Evolutionary conservation across 2,113 vertebrate species (phyloP), one percentile per base, ranked within the genome.

Genomic region (Phainopepla nitens): DNA sequence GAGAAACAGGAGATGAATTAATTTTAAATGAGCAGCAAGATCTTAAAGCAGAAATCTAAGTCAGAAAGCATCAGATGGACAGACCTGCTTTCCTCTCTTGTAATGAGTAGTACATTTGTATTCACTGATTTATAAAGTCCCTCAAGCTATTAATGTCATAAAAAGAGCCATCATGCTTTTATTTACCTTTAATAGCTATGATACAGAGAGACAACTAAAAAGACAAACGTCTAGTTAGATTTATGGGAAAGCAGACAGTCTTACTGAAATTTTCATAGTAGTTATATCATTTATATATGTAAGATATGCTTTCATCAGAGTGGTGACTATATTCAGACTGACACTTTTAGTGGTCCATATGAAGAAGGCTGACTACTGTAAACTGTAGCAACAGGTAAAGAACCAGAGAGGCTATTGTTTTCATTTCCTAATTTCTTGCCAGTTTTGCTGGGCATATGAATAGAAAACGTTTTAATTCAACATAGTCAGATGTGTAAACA

Each of bases 231-330:
- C 88, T 90, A 12, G 42, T 72, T 90, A 80, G 84, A 88, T 85
- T 94, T 94, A 57, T 39, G 65, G 72, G 62, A 69, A 79, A 64
- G 76, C 83, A 87, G 81, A 75, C 82, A 90, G 62, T 62, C 78
- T 72, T 71, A 71, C 78, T 95, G 83, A 93, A 92, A 93, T 70
- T 94, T 95, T 96, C 81, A 92, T 92, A 39, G 71, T 77, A 87
- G 76, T 64, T 87, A 7, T 76, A 89, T 89, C 82, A 90, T 90
- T 84, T 93, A 72, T 96, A 51, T 87, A 53, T 96, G 69, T 58
- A 47, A 89, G 80, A 68, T 36, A 10, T 13, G 50, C 80, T 87
- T 87, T 92, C 75, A 84, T 91, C 69, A 13, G 68, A 36, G 60
- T n/a, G 29, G 35, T 28, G 14, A 17, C n/a, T 76, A 24, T 51